Conservation (phyloP, 2,113 vertebrate species). For the Diglossa brunneiventris region DNA sequence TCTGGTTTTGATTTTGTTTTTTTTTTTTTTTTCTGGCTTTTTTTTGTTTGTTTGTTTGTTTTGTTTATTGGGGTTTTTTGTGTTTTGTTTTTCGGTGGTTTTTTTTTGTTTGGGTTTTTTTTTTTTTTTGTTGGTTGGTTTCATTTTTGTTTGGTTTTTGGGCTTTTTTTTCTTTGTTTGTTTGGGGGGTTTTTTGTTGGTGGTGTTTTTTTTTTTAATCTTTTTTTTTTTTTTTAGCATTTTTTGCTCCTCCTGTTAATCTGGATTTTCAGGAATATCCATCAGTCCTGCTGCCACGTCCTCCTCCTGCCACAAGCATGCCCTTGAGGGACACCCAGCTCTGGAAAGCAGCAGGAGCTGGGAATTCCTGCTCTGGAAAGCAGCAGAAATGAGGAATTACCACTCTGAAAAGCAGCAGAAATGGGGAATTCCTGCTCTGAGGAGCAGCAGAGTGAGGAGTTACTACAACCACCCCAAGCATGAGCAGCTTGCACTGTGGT, state of each 20-base stretch:
- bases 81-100: too few relatives aligned
- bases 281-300: fast-evolving
- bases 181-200: fast-evolving
- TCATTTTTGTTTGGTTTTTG: neutral
- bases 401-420: neutral
- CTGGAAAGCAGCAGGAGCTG: neutral
- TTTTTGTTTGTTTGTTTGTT: too few relatives aligned
- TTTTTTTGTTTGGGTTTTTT: too few relatives aligned
- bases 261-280: neutral
- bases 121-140: too few relatives aligned
- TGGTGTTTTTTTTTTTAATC: too few relatives aligned
- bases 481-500: neutral
- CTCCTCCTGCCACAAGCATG: neutral
- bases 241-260: neutral
- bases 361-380: neutral
- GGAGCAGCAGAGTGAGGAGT: neutral
- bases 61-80: too few relatives aligned
- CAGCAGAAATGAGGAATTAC: neutral
- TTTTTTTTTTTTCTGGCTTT: too few relatives aligned
- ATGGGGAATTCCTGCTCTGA: too few relatives aligned
- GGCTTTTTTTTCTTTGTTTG: neutral
- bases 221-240: neutral
- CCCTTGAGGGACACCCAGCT: neutral
- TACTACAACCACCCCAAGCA: neutral
- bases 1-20: neutral